Percentiles rank a stretch among this genome's conserved stretches.
Conservation (phyloP, 2,888 invertebrate species). For the Carpatolechia fugitivella region DNA sequence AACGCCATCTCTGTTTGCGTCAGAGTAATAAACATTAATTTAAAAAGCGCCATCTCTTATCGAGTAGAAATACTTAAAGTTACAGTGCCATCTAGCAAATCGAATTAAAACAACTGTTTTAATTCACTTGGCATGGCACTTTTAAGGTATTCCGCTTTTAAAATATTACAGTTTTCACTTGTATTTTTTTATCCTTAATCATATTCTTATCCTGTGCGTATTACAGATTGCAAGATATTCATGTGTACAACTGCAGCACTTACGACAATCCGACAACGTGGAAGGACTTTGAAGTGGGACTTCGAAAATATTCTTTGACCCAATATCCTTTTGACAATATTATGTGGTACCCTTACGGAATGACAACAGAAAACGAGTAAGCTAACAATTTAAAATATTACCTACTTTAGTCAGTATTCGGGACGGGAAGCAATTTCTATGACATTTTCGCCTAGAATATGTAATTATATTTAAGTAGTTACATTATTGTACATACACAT, state of each 20-base stretch:
- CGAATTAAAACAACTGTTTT: background rate
- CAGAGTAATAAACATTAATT: background rate
- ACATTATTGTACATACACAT: background rate
- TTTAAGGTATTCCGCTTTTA: background rate
- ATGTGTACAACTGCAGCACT: slow-evolving; percentile 87
- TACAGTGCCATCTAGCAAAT: background rate
- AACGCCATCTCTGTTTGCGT: background rate
- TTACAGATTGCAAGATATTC: slow-evolving; percentile 42
- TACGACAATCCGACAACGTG: slow-evolving; percentile 85
- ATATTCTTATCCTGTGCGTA: too few relatives aligned
- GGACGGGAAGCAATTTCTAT: too few relatives aligned
- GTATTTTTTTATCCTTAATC: too few relatives aligned
- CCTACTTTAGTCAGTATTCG: too few relatives aligned
- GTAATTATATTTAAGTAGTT: too few relatives aligned
- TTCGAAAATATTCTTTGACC: slow-evolving; percentile 61
- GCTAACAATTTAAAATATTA: background rate
- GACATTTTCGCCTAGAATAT: too few relatives aligned
- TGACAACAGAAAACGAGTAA: slow-evolving; percentile 67
- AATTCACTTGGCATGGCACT: background rate
- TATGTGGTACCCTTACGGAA: slow-evolving; percentile 81
- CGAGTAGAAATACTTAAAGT: background rate
- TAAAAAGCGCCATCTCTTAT: background rate
- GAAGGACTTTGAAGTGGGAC: slow-evolving; percentile 78
- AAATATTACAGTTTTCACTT: background rate
- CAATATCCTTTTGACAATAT: slow-evolving; percentile 79